A percentile compares a stretch with the other conserved stretches of the same genome.
phyloP scores from a whole-genome alignment of 1,140 invertebrate genomes.

The Ips typographus region DNA sequence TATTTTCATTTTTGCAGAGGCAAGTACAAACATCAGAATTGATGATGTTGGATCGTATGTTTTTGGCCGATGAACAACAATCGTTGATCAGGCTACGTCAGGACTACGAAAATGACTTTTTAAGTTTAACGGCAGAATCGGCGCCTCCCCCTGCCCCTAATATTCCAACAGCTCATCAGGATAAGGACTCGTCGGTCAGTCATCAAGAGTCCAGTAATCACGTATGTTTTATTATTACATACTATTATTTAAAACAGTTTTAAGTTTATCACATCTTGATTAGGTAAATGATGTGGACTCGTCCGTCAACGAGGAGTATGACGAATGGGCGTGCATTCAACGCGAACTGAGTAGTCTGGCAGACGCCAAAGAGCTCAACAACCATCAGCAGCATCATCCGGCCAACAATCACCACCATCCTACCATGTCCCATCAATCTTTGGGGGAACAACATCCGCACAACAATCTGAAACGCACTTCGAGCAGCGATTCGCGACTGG shows the following conservation, averaged over 20 bases:
- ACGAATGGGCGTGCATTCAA: slow-evolving; percentile 70
- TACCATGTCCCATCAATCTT: background rate
- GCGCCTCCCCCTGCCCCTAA: slow-evolving; percentile 5
- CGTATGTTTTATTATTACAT: background rate
- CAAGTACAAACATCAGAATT: slow-evolving; percentile 69
- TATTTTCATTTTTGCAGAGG: slow-evolving; percentile 54
- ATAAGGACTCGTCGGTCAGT: background rate
- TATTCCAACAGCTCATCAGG: background rate
- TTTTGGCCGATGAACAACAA: slow-evolving; percentile 66
- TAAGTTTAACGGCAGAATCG: slow-evolving; percentile 27
- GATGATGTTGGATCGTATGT: slow-evolving; percentile 72
- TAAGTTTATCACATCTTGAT: background rate
- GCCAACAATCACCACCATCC: slow-evolving; percentile 6
- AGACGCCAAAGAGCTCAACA: background rate
- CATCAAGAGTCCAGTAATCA: background rate
- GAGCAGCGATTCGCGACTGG: slow-evolving; percentile 46
- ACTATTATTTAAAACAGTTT: background rate
- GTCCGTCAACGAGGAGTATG: slow-evolving; percentile 54
- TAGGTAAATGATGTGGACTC: slow-evolving; percentile 1
- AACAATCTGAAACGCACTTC: slow-evolving; percentile 40
- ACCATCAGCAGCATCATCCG: background rate
- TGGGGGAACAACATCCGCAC: slow-evolving; percentile 8
- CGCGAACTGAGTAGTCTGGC: slow-evolving; percentile 62
- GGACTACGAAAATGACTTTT: slow-evolving; percentile 49
- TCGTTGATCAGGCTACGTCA: slow-evolving; percentile 60